Evolutionary conservation across 2,888 invertebrate species (phyloP).

Genomic region (Agonopterix subpropinquella): DNA sequence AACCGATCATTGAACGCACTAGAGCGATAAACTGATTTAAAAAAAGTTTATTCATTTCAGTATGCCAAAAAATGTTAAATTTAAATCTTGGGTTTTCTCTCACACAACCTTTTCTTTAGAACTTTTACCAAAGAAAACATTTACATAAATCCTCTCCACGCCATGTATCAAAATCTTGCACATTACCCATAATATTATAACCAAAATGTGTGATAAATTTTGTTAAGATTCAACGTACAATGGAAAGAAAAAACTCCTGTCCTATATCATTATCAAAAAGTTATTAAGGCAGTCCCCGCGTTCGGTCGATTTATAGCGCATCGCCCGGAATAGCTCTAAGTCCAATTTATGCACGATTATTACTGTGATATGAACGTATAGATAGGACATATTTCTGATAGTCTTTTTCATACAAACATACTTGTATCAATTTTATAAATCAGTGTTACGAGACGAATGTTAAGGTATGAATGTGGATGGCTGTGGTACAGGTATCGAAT

Average conservation of each 20-base stretch:
- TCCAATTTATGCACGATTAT: conserved; percentile 5
- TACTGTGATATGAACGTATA: background rate
- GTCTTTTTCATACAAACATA: no score
- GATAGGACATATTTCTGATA: no score
- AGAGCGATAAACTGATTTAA: no score
- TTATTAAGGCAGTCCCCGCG: conserved; percentile 31
- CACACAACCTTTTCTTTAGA: no score
- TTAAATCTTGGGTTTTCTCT: no score
- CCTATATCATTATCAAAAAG: conserved; percentile 46
- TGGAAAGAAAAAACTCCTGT: conserved; percentile 23
- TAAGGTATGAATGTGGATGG: no score
- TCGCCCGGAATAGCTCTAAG: conserved; percentile 4
- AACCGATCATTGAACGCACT: no score
- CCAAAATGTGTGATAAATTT: conserved; percentile 27
- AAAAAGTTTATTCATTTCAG: no score
- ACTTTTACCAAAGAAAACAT: background rate
- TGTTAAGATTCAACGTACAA: conserved; percentile 32
- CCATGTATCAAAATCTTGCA: conserved; percentile 26
- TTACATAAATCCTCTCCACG: conserved; percentile 4
- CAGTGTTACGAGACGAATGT: no score
- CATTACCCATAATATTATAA: conserved; percentile 32
- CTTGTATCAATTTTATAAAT: no score
- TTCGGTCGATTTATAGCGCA: conserved; percentile 26
- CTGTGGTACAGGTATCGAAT: no score
- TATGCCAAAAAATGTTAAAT: no score